Evolutionary conservation across 2,797 vertebrate genomes (phyloP).

Genomic region (Otolemur crassicaudatus): DNA sequence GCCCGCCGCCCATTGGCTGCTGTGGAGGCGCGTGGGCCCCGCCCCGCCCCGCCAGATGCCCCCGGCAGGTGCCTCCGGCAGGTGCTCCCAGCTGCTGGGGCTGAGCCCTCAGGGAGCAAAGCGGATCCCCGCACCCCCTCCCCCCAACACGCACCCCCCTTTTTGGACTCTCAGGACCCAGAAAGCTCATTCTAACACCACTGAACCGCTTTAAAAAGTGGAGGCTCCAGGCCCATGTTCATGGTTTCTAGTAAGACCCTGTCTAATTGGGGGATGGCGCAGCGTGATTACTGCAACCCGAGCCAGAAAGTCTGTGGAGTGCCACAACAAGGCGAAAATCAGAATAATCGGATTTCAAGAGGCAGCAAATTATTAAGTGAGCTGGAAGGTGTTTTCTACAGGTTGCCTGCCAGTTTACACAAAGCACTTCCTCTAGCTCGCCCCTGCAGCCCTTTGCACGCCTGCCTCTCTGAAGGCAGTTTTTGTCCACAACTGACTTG

Average conservation of each 20-base stretch:
- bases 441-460: neutral
- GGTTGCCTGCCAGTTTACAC: neutral
- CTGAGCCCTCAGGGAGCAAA: accelerated
- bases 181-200: constrained; percentile 23
- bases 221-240: neutral
- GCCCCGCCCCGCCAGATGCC: neutral
- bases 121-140: neutral
- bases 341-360: neutral
- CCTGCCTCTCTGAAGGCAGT: neutral
- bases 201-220: neutral
- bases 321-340: neutral
- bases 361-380: neutral
- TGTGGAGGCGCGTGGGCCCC: neutral
- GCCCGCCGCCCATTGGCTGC: constrained; percentile 70
- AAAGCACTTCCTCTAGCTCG: neutral
- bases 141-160: neutral
- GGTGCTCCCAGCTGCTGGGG: neutral
- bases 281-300: neutral
- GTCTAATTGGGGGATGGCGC: neutral
- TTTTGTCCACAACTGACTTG: neutral
- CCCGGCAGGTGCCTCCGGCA: neutral
- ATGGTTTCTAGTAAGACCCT: neutral
- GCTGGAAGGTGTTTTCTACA: neutral
- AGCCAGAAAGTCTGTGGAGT: neutral
- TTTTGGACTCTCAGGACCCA: neutral